Evolutionary conservation across 1,140 invertebrate genomes (phyloP).

Genomic region (Microvelia longipes): DNA sequence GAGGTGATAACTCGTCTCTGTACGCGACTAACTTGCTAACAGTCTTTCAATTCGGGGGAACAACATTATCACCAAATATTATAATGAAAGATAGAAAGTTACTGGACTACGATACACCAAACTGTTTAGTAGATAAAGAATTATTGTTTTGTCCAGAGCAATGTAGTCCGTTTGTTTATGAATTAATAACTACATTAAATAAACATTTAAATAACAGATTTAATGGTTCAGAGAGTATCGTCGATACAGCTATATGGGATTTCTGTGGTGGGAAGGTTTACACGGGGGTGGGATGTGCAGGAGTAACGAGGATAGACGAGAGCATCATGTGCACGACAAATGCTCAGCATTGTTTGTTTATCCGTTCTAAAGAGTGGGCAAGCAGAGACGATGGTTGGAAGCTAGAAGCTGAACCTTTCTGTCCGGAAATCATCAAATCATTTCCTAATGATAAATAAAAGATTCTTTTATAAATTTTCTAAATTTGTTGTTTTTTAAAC

Average conservation of each 20-base stretch:
- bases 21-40: constrained; percentile 5
- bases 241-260: constrained; percentile 5
- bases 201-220: background rate
- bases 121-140: constrained; percentile 9
- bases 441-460: no score
- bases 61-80: constrained; percentile 5
- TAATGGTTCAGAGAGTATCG: background rate
- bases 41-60: constrained; percentile 13
- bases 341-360: constrained; percentile 3
- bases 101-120: background rate
- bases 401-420: background rate
- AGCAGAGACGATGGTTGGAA: background rate
- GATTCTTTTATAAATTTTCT: no score
- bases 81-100: constrained; percentile 2
- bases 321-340: background rate
- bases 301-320: constrained; percentile 1
- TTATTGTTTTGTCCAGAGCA: constrained; percentile 10
- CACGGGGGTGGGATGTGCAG: constrained; percentile 3
- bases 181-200: constrained; percentile 4
- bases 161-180: constrained; percentile 9
- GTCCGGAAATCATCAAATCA: background rate
- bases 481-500: no score
- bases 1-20: constrained; percentile 2
- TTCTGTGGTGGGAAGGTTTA: constrained; percentile 8
- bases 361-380: background rate